Evolutionary conservation across 2,113 vertebrate genomes (phyloP).

Genomic region (Heloderma charlesbogerti): DNA sequence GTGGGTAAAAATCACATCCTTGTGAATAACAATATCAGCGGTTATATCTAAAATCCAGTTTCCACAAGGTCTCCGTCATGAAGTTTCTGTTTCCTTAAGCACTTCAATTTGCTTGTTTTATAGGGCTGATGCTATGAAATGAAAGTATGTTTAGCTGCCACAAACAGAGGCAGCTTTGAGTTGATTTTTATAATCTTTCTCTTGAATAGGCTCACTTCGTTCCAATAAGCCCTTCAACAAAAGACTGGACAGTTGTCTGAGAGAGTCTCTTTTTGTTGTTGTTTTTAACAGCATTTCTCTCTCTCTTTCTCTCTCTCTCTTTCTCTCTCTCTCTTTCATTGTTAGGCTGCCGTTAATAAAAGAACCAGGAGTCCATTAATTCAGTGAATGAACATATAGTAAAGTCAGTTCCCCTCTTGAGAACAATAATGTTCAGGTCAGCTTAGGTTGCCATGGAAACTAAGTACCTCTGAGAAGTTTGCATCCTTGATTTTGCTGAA

Average conservation of each 20-base stretch:
- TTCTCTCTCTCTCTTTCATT: constrained; percentile 64
- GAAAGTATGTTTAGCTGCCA: constrained; percentile 77
- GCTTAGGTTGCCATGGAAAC: constrained; percentile 86
- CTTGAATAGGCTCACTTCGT: constrained; percentile 78
- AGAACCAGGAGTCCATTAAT: constrained; percentile 91
- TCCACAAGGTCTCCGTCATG: neutral
- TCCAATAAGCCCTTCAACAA: constrained; percentile 78
- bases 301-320: constrained; percentile 75
- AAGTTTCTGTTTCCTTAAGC: constrained; percentile 41
- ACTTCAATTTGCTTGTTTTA: constrained; percentile 70
- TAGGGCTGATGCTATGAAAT: constrained; percentile 77
- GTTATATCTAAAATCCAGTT: rapidly evolving
- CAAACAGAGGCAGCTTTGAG: constrained; percentile 74
- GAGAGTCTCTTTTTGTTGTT: constrained; percentile 43
- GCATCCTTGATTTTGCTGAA: constrained; percentile 83
- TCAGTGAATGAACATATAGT: constrained; percentile 89
- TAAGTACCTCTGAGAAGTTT: constrained; percentile 87
- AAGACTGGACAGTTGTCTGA: constrained; percentile 81
- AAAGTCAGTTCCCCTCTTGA: constrained; percentile 85
- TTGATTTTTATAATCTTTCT: constrained; percentile 84
- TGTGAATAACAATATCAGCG: rapidly evolving
- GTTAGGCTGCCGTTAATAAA: constrained; percentile 79
- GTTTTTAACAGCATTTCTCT: constrained; percentile 75
- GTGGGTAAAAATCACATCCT: rapidly evolving
- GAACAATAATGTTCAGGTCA: constrained; percentile 88